Percentiles rank a stretch among this genome's conserved stretches.
These are phyloP conservation scores for Aplodontia rufa DNA, from an alignment of 2,113 vertebrate genomes.

Conservation along the genomic window DNA sequence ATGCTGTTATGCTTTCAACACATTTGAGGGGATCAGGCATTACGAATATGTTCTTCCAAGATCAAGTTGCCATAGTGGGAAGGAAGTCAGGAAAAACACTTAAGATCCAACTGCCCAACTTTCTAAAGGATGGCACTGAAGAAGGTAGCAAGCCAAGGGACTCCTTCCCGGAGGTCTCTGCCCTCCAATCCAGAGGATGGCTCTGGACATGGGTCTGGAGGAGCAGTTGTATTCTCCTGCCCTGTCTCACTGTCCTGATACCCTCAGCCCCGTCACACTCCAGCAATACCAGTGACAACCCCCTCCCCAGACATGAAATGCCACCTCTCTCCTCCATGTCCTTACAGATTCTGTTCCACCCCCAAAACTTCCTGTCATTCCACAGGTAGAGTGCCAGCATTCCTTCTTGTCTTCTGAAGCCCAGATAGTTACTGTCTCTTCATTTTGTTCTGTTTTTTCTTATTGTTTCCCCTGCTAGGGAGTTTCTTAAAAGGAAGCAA, in stretches of 20 bases:
- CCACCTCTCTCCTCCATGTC: not conserved
- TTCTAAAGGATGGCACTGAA: not conserved
- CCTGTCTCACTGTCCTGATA: not conserved
- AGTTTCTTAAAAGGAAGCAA: not conserved
- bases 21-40: constrained; percentile 46
- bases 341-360: accelerated
- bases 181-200: too few relatives aligned
- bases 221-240: not conserved
- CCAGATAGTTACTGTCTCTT: not conserved
- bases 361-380: not conserved
- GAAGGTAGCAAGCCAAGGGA: not conserved
- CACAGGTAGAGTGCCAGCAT: not conserved
- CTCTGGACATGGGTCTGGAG: not conserved
- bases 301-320: accelerated
- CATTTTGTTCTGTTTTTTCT: not conserved
- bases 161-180: not conserved
- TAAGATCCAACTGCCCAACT: not conserved
- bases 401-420: not conserved
- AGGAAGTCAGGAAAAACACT: constrained; percentile 26
- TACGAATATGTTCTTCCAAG: not conserved
- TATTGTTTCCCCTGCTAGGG: not conserved
- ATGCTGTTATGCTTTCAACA: constrained; percentile 55
- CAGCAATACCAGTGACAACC: not conserved
- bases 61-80: constrained; percentile 32
- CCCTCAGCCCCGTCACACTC: not conserved